Evolutionary conservation across 2,797 vertebrate genomes (phyloP).

Genomic region (Sebastes nivosus): DNA sequence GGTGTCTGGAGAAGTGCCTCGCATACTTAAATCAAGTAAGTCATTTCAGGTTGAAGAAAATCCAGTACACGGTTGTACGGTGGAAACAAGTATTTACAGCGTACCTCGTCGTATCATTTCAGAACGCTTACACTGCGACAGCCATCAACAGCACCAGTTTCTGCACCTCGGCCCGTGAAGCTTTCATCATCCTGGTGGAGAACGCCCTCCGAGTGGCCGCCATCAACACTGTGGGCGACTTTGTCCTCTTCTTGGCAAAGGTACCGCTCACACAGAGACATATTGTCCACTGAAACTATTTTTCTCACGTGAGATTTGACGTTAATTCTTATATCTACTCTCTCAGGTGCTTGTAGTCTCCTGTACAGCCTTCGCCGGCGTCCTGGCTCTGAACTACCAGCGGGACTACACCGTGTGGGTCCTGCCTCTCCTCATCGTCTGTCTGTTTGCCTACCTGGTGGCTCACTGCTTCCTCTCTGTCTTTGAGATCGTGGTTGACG

Average conservation of each 20-base stretch:
- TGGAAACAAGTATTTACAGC: background rate
- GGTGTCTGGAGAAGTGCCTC: slow-evolving; percentile 99
- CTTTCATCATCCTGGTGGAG: slow-evolving; percentile 94
- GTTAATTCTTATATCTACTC: background rate
- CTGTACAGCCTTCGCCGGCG: slow-evolving; percentile 90
- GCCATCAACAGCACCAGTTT: slow-evolving; percentile 99
- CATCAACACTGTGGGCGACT: slow-evolving; percentile 98
- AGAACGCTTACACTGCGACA: slow-evolving; percentile 97
- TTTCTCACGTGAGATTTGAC: background rate
- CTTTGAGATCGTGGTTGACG: slow-evolving; percentile 97
- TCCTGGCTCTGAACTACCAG: slow-evolving; percentile 96
- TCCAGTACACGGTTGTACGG: background rate
- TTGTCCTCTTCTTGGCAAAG: slow-evolving; percentile 97
- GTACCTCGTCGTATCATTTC: slow-evolving; percentile 1
- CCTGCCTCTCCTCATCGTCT: slow-evolving; percentile 95
- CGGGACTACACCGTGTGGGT: slow-evolving; percentile 97
- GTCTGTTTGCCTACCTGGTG: slow-evolving; percentile 95
- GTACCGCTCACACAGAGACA: slow-evolving; percentile 66
- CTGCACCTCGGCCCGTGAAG: slow-evolving; percentile 96
- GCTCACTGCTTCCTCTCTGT: slow-evolving; percentile 99
- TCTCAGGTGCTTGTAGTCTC: slow-evolving; percentile 78
- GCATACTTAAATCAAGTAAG: slow-evolving; percentile 95
- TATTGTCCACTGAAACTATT: background rate
- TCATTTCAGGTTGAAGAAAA: background rate
- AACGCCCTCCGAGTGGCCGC: slow-evolving; percentile 93